These are phyloP conservation scores for Drosophila kurseongensis DNA, from an alignment of 1,140 invertebrate genomes.

Conservation along the genomic window DNA sequence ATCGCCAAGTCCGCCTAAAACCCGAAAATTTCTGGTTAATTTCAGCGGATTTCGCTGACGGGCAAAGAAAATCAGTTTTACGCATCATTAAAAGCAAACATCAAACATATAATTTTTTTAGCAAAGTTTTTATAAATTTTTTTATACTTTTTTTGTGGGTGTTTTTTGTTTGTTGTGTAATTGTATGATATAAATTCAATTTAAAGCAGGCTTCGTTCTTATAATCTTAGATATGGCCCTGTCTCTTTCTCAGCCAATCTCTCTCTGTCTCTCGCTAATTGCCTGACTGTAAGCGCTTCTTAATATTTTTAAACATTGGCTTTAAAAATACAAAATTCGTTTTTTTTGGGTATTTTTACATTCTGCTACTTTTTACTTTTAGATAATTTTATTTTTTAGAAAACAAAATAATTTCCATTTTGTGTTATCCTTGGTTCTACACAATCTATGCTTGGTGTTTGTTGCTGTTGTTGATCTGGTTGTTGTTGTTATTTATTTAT, in stretches of 20 bases:
- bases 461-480: constrained; percentile 67
- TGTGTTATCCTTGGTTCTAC: constrained; percentile 33
- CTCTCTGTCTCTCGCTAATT: constrained; percentile 33
- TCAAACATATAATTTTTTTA: constrained; percentile 73
- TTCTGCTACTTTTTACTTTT: constrained; percentile 29
- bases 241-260: constrained; percentile 29
- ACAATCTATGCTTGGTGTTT: constrained; percentile 58
- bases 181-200: constrained; percentile 70
- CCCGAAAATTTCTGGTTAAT: neutral
- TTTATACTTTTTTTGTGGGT: constrained; percentile 70
- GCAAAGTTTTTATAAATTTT: constrained; percentile 67
- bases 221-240: constrained; percentile 53
- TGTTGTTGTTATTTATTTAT: constrained; percentile 83
- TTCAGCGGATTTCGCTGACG: constrained; percentile 4
- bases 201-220: constrained; percentile 59
- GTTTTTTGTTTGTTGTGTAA: constrained; percentile 53
- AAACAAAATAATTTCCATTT: constrained; percentile 26
- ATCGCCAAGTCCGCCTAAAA: constrained; percentile 16
- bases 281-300: constrained; percentile 42
- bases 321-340: constrained; percentile 76
- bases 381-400: constrained; percentile 53
- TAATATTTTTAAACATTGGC: constrained; percentile 76
- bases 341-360: constrained; percentile 30
- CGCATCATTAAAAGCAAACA: constrained; percentile 69
- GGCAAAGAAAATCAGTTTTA: constrained; percentile 60